A percentile compares a stretch with the other conserved stretches of the same genome.
Evolutionary conservation across 2,797 vertebrate species (phyloP).

Genomic region (Paedocypris micromegethes): DNA sequence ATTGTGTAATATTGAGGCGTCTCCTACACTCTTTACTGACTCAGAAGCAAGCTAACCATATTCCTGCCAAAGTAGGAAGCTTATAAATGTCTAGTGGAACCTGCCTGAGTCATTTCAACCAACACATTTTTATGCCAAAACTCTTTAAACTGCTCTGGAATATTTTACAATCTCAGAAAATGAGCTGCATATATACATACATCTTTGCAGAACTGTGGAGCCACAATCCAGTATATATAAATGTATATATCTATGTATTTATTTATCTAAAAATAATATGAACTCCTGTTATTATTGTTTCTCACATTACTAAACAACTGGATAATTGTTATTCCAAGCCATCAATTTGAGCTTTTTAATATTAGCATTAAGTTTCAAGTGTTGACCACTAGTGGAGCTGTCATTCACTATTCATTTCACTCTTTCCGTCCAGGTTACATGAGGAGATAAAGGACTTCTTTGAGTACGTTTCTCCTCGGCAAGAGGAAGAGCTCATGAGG

Average conservation of each 20-base stretch:
- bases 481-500: conserved; percentile 91
- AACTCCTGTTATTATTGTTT: too few species aligned
- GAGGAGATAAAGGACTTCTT: conserved; percentile 97
- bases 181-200: too few species aligned
- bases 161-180: too few species aligned
- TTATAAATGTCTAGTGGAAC: background rate
- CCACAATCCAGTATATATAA: too few species aligned
- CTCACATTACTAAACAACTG: too few species aligned
- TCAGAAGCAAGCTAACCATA: background rate
- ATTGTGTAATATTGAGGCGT: background rate
- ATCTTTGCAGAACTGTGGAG: too few species aligned
- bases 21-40: background rate
- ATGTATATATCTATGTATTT: too few species aligned
- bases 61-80: conserved; percentile 3
- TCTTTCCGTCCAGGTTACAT: conserved; percentile 73
- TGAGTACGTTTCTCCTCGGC: conserved; percentile 90
- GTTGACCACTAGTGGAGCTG: background rate
- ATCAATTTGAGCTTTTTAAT: too few species aligned
- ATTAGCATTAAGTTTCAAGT: too few species aligned
- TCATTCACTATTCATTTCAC: background rate
- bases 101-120: background rate
- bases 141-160: background rate
- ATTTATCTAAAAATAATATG: too few species aligned
- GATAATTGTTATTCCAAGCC: too few species aligned
- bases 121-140: background rate